Evolutionary conservation across 2,888 invertebrate species (phyloP).

Genomic region (Pyralis farinalis): DNA sequence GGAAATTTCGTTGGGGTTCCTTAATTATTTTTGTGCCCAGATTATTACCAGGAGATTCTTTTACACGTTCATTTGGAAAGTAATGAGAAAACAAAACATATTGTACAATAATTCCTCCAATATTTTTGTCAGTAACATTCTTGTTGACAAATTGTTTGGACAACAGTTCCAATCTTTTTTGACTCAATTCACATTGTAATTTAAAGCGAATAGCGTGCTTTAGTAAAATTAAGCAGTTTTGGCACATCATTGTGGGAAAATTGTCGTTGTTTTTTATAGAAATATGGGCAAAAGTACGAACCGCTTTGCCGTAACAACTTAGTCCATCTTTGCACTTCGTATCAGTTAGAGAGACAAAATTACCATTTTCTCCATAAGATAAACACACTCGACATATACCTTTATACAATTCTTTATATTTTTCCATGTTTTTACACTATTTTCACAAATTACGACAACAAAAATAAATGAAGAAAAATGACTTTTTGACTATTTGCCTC

Average conservation of each 20-base stretch:
- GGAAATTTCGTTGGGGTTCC: too few relatives aligned
- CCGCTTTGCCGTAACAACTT: constrained; percentile 50
- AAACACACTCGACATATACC: constrained; percentile 60
- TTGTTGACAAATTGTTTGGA: constrained; percentile 16
- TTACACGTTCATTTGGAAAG: constrained; percentile 23
- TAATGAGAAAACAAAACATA: constrained; percentile 39
- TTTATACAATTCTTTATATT: constrained; percentile 41
- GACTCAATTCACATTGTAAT: constrained; percentile 50
- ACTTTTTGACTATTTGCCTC: not conserved
- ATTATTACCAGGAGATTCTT: constrained; percentile 8
- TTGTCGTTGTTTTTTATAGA: constrained; percentile 37
- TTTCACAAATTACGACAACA: constrained; percentile 2
- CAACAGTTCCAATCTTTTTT: constrained; percentile 35
- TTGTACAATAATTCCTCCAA: constrained; percentile 39
- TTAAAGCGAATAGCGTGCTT: constrained; percentile 59
- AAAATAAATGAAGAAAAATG: constrained; percentile 1
- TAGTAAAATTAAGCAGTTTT: constrained; percentile 46
- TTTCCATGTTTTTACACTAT: constrained; percentile 36
- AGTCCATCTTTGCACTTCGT: constrained; percentile 36
- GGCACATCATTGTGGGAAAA: constrained; percentile 53
- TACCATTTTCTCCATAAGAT: constrained; percentile 30
- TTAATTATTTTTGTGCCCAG: not conserved
- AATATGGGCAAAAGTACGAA: constrained; percentile 45
- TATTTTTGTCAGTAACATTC: constrained; percentile 15
- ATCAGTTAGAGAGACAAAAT: constrained; percentile 51